Conservation (phyloP, 1,140 invertebrate genomes). For the Cotesia vestalis region DNA sequence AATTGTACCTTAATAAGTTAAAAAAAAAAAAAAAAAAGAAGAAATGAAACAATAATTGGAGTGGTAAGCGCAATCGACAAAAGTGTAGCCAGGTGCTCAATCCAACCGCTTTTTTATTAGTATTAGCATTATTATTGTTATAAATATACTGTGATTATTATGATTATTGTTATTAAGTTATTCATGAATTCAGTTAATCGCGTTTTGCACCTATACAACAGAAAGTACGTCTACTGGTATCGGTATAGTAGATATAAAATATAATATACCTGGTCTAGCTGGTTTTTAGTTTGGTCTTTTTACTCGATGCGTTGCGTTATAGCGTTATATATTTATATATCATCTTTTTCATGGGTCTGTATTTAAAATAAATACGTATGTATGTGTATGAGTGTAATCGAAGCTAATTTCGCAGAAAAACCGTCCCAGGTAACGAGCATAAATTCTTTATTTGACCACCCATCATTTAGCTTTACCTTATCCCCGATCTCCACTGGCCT, state of each 20-base stretch:
- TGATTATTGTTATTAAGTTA: conserved; percentile 56
- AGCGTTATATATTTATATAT: conserved; percentile 4
- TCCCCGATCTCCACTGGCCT: not conserved
- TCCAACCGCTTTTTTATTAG: conserved; percentile 4
- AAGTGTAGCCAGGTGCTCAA: conserved; percentile 51
- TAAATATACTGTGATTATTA: conserved; percentile 21
- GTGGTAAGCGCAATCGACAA: conserved; percentile 13
- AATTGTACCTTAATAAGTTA: not conserved
- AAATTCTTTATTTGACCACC: conserved; percentile 62
- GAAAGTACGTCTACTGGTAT: conserved; percentile 14
- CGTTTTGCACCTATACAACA: conserved; percentile 53
- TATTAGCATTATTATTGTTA: too few species aligned
- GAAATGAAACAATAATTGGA: too few species aligned
- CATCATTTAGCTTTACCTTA: conserved; percentile 33
- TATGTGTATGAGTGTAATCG: conserved; percentile 51
- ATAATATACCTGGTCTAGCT: conserved; percentile 48
- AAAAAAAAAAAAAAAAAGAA: not conserved
- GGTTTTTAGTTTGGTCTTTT: conserved; percentile 56
- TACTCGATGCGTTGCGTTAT: conserved; percentile 43
- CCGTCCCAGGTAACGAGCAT: conserved; percentile 61
- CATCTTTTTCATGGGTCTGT: not conserved
- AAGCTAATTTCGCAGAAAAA: conserved; percentile 64
- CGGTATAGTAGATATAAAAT: too few species aligned
- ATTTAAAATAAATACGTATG: conserved; percentile 3
- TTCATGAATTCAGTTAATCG: conserved; percentile 66